Evolutionary conservation across 2,113 vertebrate genomes (phyloP).

Genomic region (Physeter macrocephalus): DNA sequence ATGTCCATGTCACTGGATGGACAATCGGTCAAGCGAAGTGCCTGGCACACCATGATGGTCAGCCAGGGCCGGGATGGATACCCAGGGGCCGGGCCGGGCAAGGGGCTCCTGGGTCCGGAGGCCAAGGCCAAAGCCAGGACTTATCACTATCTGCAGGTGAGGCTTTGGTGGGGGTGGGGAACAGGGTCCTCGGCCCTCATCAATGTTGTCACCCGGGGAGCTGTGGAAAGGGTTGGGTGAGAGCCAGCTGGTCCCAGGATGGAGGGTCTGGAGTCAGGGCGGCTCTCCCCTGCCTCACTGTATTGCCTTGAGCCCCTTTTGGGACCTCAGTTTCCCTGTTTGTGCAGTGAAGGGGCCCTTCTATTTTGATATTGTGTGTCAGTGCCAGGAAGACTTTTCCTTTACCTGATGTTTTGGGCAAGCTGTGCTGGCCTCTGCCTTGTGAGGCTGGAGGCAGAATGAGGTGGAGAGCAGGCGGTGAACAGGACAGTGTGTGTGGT

Average conservation of each 20-base stretch:
- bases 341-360: neutral
- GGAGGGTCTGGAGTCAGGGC: neutral
- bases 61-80: slow-evolving; percentile 96
- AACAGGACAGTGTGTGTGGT: neutral
- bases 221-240: neutral
- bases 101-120: slow-evolving; percentile 93
- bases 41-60: slow-evolving; percentile 99
- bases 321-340: neutral
- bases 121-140: slow-evolving; percentile 93
- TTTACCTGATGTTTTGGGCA: neutral
- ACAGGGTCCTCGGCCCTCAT: neutral
- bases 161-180: slow-evolving; percentile 39
- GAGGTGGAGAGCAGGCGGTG: neutral
- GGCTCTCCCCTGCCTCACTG: neutral
- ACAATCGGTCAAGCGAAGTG: slow-evolving; percentile 95
- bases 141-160: slow-evolving; percentile 97
- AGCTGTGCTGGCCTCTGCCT: neutral
- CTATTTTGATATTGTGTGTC: neutral
- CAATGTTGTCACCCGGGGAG: neutral
- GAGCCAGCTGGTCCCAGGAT: neutral
- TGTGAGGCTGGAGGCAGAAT: neutral
- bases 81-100: slow-evolving; percentile 84
- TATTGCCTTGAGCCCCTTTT: neutral
- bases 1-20: slow-evolving; percentile 92
- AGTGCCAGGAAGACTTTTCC: neutral